These are phyloP conservation scores for Galbula dea DNA, from an alignment of 2,113 vertebrate genomes.

Conservation along the genomic window DNA sequence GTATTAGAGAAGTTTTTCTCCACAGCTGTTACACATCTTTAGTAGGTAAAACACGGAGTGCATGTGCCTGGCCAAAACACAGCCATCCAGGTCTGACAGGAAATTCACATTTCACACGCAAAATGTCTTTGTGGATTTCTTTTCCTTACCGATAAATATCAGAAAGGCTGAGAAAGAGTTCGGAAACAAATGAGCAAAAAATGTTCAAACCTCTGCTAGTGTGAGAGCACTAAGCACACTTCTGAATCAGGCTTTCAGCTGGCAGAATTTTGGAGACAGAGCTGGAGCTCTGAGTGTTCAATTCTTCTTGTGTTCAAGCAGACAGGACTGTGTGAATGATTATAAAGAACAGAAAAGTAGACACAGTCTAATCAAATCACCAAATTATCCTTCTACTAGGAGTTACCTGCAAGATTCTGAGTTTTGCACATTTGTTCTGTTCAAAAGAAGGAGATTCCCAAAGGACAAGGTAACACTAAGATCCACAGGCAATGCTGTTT, in stretches of 20 bases:
- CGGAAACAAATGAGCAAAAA: background rate
- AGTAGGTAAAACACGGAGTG: background rate
- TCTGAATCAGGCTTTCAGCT: background rate
- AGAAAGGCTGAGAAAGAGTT: background rate
- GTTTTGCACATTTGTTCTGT: background rate
- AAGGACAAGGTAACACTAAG: background rate
- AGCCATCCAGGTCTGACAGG: rapidly evolving
- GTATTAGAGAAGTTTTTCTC: background rate
- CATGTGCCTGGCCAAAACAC: background rate
- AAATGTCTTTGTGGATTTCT: background rate
- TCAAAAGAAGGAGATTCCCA: background rate
- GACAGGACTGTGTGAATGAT: background rate
- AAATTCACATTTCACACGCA: background rate
- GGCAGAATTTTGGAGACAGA: background rate
- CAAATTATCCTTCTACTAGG: background rate
- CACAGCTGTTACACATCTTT: background rate
- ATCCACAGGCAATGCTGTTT: background rate
- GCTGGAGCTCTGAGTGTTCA: background rate
- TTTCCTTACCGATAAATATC: background rate
- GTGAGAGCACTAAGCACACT: background rate
- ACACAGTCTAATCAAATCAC: rapidly evolving
- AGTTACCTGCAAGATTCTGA: background rate
- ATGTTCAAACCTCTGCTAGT: rapidly evolving
- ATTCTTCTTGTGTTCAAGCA: background rate
- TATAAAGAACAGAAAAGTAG: background rate